Conservation (phyloP, 2,113 vertebrate species). For the Brevimyrus niger region DNA sequence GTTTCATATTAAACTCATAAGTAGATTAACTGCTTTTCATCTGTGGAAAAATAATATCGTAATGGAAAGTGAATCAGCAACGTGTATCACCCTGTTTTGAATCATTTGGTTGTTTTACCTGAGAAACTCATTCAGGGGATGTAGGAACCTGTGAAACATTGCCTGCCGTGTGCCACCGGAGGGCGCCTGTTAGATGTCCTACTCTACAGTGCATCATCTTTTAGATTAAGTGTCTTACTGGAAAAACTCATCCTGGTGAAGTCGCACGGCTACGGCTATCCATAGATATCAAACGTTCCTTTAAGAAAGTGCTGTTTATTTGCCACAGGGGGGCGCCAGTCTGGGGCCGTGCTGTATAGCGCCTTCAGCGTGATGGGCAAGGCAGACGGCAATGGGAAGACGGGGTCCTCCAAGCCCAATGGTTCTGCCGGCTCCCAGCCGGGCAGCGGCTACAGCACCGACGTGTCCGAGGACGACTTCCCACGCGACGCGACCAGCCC, state of each 20-base stretch:
- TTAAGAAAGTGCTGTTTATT: neutral
- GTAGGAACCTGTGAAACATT: neutral
- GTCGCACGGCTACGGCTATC: neutral
- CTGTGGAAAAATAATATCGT: neutral
- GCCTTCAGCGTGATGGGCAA: conserved; percentile 80
- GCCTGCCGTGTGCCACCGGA: conserved; percentile 31
- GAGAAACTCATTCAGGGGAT: neutral
- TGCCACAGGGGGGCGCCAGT: conserved; percentile 70
- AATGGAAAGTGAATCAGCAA: neutral
- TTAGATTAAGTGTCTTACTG: neutral
- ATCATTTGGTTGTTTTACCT: neutral
- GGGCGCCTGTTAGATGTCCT: conserved; percentile 84
- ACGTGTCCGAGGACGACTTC: conserved; percentile 90
- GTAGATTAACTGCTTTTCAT: neutral
- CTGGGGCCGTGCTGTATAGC: conserved; percentile 85
- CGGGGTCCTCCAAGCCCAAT: conserved; percentile 77
- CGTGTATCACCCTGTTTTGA: neutral
- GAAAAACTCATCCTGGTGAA: neutral
- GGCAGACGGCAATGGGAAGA: conserved; percentile 57
- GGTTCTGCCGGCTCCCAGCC: conserved; percentile 92
- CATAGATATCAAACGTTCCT: neutral
- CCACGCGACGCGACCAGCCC: conserved; percentile 77
- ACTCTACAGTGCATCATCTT: conserved; percentile 54
- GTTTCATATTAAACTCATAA: neutral
- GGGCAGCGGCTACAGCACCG: conserved; percentile 95